Evolutionary conservation across 2,797 vertebrate species (phyloP).

Genomic region (Enteromius mattozi): DNA sequence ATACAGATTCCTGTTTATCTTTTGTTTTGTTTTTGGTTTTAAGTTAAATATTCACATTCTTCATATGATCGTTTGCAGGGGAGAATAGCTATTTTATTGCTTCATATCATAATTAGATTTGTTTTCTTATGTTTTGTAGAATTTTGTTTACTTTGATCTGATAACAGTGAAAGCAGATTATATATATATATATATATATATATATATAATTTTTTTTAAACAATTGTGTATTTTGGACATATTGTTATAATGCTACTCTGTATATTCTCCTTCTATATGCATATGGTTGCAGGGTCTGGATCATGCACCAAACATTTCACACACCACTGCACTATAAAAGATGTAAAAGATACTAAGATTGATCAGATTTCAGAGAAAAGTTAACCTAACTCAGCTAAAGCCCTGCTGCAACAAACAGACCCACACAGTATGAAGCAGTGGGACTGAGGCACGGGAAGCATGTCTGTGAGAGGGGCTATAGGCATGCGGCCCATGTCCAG

Average conservation of each 20-base stretch:
- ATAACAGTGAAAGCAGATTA: no score
- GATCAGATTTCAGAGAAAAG: neutral
- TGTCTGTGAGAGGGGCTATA: slow-evolving; percentile 78
- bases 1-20: no score
- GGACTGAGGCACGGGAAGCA: slow-evolving; percentile 88
- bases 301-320: neutral
- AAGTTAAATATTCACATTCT: no score
- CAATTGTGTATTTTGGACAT: neutral
- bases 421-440: slow-evolving; percentile 68
- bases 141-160: no score
- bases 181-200: no score
- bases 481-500: slow-evolving; percentile 84
- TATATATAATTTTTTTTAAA: neutral
- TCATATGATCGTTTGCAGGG: no score
- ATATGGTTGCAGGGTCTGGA: neutral
- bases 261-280: neutral
- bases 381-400: neutral
- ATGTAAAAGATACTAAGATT: neutral
- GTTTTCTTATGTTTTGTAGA: no score
- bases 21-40: no score
- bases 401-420: slow-evolving; percentile 20
- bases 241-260: neutral
- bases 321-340: neutral
- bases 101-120: no score
- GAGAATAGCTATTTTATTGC: no score